phyloP scores from a whole-genome alignment of 1,140 invertebrate species.

The Camponotus floridanus region DNA sequence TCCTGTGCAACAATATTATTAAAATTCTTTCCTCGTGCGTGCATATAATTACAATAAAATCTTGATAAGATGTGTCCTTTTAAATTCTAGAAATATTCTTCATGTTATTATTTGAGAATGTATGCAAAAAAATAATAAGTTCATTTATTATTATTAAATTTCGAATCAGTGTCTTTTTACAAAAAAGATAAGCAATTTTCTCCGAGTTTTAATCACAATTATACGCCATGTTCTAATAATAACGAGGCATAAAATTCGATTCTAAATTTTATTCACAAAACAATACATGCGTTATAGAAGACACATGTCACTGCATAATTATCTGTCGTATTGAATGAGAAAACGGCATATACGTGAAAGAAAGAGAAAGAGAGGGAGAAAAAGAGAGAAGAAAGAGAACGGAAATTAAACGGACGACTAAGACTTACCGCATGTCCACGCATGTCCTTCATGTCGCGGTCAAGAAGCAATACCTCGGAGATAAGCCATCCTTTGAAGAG shows the following conservation, averaged over 20 bases:
- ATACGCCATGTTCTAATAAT: not conserved
- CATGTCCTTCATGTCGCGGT: slow-evolving; percentile 5
- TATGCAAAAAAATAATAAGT: not conserved
- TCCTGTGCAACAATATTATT: too few species aligned
- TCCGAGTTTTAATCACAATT: not conserved
- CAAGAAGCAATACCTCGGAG: slow-evolving; percentile 21
- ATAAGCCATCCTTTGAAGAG: slow-evolving; percentile 51
- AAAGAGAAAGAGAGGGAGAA: slow-evolving; percentile 7
- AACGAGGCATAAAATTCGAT: not conserved
- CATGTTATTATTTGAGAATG: not conserved
- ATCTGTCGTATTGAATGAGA: not conserved
- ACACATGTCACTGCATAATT: slow-evolving; percentile 11
- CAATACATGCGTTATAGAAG: not conserved
- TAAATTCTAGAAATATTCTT: not conserved
- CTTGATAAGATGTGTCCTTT: not conserved
- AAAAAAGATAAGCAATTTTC: not conserved
- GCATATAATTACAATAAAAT: not conserved
- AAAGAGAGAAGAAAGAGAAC: slow-evolving; percentile 21
- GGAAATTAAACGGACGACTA: slow-evolving; percentile 54
- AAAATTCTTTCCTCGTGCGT: too few species aligned
- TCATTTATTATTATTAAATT: not conserved
- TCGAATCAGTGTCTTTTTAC: not conserved
- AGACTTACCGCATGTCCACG: slow-evolving; percentile 1
- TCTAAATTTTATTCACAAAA: slow-evolving; percentile 31
- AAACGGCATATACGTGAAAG: slow-evolving; percentile 8